Conservation (phyloP, 2,888 invertebrate species). For the Sphaeridia pumilis region DNA sequence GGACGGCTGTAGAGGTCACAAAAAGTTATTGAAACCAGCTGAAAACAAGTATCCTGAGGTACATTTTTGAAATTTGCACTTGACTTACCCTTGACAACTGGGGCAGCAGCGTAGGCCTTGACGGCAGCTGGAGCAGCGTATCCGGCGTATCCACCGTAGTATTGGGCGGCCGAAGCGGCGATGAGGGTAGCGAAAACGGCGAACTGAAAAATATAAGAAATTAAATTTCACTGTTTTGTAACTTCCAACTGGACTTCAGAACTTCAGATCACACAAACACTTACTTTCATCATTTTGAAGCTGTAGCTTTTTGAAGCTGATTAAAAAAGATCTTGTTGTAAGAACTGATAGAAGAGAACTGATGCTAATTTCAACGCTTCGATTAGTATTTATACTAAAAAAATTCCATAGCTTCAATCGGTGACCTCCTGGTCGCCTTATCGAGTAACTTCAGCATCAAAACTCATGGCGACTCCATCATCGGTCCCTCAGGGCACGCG, state of each 20-base stretch:
- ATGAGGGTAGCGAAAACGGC: conserved; percentile 13
- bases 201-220: conserved; percentile 9
- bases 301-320: background rate
- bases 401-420: background rate
- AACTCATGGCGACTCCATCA: too few species aligned
- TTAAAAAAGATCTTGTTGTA: background rate
- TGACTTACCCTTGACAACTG: conserved; percentile 10
- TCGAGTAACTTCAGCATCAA: too few species aligned
- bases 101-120: conserved; percentile 9
- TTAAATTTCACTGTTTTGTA: too few species aligned
- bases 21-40: too few species aligned
- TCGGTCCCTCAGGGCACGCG: too few species aligned
- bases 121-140: background rate
- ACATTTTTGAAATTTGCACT: background rate
- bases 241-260: too few species aligned
- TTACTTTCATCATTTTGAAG: background rate
- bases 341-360: background rate
- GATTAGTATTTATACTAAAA: background rate
- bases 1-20: conserved; percentile 9
- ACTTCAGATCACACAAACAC: background rate
- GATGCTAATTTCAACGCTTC: background rate
- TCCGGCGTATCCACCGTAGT: conserved; percentile 4
- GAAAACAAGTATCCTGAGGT: background rate
- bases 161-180: conserved; percentile 14
- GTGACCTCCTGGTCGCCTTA: too few species aligned